These are phyloP conservation scores for Acrobasis consociella DNA, from an alignment of 2,888 invertebrate species.

Conservation along the genomic window DNA sequence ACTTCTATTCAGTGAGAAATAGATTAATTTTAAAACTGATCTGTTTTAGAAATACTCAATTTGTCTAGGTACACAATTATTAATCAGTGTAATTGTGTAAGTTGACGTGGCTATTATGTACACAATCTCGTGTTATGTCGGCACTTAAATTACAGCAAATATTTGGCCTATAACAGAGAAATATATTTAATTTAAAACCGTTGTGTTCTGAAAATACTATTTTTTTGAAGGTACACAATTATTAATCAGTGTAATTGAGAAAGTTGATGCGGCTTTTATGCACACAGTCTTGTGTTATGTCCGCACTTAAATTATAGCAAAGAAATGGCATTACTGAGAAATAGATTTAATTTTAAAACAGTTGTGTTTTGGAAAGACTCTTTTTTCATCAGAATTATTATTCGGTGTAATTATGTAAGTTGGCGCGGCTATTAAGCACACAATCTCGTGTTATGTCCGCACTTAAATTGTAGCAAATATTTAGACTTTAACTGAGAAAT, in stretches of 20 bases:
- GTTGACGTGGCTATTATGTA: constrained; percentile 38
- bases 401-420: constrained; percentile 55
- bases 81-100: constrained; percentile 56
- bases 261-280: constrained; percentile 40
- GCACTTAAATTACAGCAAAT: constrained; percentile 19
- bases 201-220: neutral
- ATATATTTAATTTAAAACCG: neutral
- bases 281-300: constrained; percentile 30
- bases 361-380: neutral
- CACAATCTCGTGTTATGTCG: constrained; percentile 29
- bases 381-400: constrained; percentile 63
- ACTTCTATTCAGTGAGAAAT: too few species aligned
- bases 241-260: constrained; percentile 59
- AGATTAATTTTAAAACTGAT: too few species aligned
- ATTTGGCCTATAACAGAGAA: neutral
- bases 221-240: constrained; percentile 38
- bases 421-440: constrained; percentile 35
- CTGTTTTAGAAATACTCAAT: too few species aligned
- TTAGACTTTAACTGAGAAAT: neutral
- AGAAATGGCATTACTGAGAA: constrained; percentile 1
- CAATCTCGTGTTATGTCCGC: constrained; percentile 28
- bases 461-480: constrained; percentile 18
- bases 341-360: neutral
- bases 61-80: constrained; percentile 47
- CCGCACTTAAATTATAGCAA: constrained; percentile 18